A percentile compares a stretch with the other conserved stretches of the same genome.
phyloP scores from a whole-genome alignment of 2,888 invertebrate genomes.

The Proisotoma minuta region DNA sequence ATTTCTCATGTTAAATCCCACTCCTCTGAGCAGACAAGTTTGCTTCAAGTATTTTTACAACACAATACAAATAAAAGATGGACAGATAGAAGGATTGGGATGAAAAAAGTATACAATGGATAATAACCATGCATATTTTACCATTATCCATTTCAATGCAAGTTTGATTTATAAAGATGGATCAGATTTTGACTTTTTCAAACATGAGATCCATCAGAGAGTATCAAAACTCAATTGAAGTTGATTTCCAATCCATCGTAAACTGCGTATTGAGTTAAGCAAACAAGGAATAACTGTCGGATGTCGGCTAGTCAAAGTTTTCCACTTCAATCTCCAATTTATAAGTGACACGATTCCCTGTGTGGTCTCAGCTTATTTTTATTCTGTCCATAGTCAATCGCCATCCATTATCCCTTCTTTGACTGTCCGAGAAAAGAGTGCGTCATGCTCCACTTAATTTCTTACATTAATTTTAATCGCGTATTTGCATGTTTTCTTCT shows the following conservation, averaged over 20 bases:
- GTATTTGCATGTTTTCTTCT: too few relatives aligned
- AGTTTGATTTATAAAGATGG: conserved; percentile 2
- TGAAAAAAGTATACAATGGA: too few relatives aligned
- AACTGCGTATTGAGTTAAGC: neutral
- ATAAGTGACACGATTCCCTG: conserved; percentile 12
- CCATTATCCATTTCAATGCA: neutral
- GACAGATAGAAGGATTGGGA: too few relatives aligned
- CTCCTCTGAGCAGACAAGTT: too few relatives aligned
- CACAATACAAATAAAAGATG: too few relatives aligned
- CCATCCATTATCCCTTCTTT: conserved; percentile 2
- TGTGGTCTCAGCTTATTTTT: conserved; percentile 12
- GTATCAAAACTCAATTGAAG: conserved; percentile 5
- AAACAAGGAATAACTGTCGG: conserved; percentile 5
- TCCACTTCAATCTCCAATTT: conserved; percentile 10
- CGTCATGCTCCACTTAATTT: neutral
- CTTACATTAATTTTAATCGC: too few relatives aligned
- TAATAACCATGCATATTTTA: neutral
- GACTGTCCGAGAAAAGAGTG: neutral
- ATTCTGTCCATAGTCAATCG: conserved; percentile 3
- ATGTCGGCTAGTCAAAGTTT: conserved; percentile 1
- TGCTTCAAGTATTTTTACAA: too few relatives aligned
- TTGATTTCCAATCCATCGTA: neutral
- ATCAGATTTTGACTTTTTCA: conserved; percentile 5
- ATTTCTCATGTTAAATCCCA: too few relatives aligned
- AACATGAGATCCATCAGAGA: neutral